Base-by-base conservation (phyloP, 2,888 invertebrate genomes). In the Exocentrus adspersus region DNA sequence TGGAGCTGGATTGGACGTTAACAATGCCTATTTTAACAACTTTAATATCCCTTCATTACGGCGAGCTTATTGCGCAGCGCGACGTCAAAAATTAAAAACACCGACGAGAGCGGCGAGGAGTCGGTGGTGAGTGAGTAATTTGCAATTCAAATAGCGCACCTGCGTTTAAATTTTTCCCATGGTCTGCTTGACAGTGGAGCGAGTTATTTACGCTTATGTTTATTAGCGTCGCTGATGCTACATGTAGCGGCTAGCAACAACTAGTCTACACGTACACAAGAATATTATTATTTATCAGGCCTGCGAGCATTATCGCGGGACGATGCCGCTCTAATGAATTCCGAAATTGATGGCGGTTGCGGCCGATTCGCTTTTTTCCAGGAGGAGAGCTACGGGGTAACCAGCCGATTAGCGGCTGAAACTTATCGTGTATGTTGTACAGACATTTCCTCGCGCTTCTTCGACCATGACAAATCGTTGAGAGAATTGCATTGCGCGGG, bases 131-230 rank as follows among this genome's bases (percentile, higher is more conserved):
- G 75, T 46, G 65, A 69, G 74, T 74, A 74, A 81, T 82, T 82
- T 81, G 82, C 81, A 82, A 79, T 82, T 78, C 81, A 81, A 82
- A 82, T 81, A 78, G 78, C 79, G 81, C 82, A 82, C 82, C 82
- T 82, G 82, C 82, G 79, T 81, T 80, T 77, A 75, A 77, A 79
- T 79, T 81, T 81, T 81, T 81, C 80, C 79, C 80, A 78, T 79
- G 79, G 74, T 63, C 69, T 68, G 69, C 69, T 67, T 72, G 73
- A 73, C 75, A 72, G 77, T 72, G 70, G 73, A 73, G 73, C 74
- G 74, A 78, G 75, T 80, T 80, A 80, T 80, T 80, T 80, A 80
- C 79, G 78, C 76, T 77, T 75, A 76, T 75, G 77, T 78, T 79
- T 79, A 80, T 79, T 80, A 79, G 78, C 79, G 78, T 77, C 76